Percentiles rank a stretch among this genome's conserved stretches.
Evolutionary conservation across 2,888 invertebrate species (phyloP).

Genomic region (Agrotis segetum): DNA sequence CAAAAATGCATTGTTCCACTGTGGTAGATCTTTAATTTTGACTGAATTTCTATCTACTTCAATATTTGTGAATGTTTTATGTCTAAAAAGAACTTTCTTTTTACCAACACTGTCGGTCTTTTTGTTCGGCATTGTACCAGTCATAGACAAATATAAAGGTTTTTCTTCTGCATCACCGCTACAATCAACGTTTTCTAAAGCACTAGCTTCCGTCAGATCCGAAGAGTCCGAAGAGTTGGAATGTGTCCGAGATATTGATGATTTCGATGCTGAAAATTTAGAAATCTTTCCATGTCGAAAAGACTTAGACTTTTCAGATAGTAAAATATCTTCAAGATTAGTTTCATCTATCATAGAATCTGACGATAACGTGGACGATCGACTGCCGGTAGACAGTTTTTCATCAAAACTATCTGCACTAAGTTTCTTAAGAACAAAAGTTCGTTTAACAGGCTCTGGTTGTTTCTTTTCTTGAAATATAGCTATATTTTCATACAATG

Average conservation of each 20-base stretch:
- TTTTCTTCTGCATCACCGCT: conserved; percentile 79
- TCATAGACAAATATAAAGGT: conserved; percentile 82
- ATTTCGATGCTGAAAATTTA: conserved; percentile 70
- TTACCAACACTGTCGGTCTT: conserved; percentile 74
- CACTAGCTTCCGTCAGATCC: conserved; percentile 84
- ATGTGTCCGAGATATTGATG: conserved; percentile 75
- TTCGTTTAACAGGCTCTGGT: conserved; percentile 80
- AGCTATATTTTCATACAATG: conserved; percentile 84
- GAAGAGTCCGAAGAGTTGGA: conserved; percentile 84
- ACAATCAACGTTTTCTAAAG: conserved; percentile 87
- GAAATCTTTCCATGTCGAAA: conserved; percentile 79
- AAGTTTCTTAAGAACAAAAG: conserved; percentile 65
- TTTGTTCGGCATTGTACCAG: conserved; percentile 85
- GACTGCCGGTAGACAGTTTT: conserved; percentile 73
- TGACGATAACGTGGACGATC: conserved; percentile 83
- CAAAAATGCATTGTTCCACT: conserved; percentile 80
- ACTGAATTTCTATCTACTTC: conserved; percentile 84
- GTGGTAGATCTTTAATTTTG: conserved; percentile 77
- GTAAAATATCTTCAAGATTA: conserved; percentile 87
- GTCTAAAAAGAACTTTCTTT: conserved; percentile 86
- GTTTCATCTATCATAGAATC: conserved; percentile 87
- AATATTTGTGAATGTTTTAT: conserved; percentile 88
- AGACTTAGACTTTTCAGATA: conserved; percentile 87
- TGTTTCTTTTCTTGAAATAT: conserved; percentile 71
- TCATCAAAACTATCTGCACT: conserved; percentile 68